Evolutionary conservation across 35 echinoderm and acorn worm species (phyloP).

Genomic region (Holothuria glaberrima): DNA sequence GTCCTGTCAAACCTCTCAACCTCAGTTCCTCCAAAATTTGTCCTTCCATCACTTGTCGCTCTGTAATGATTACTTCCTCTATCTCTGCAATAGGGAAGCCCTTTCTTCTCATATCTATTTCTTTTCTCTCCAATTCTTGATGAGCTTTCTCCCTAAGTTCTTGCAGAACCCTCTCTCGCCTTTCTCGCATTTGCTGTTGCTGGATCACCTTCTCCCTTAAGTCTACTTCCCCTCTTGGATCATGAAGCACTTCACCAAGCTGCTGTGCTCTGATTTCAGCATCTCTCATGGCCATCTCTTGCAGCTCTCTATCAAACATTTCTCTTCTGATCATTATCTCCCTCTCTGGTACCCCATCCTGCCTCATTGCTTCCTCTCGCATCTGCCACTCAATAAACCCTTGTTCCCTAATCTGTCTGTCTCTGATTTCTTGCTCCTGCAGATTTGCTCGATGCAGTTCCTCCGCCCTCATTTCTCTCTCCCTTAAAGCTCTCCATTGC

Average conservation of each 20-base stretch:
- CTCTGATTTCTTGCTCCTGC: constrained; percentile 13
- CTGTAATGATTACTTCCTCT: background rate
- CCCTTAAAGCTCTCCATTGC: background rate
- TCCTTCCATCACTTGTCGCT: background rate
- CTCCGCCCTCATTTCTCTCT: constrained; percentile 9
- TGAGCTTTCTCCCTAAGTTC: constrained; percentile 13
- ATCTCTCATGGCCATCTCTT: constrained; percentile 34
- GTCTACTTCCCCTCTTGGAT: constrained; percentile 23
- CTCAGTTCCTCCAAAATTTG: constrained; percentile 40
- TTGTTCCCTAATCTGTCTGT: constrained; percentile 14
- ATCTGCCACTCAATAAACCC: constrained; percentile 26
- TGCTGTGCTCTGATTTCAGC: constrained; percentile 20
- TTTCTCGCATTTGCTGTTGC: constrained; percentile 19
- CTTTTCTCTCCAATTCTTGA: constrained; percentile 22
- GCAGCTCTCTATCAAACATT: constrained; percentile 28
- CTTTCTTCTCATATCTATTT: constrained; percentile 15
- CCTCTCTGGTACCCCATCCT: constrained; percentile 1
- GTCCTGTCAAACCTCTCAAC: background rate
- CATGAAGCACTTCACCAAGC: constrained; percentile 17
- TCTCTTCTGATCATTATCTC: constrained; percentile 7
- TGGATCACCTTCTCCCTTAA: constrained; percentile 25
- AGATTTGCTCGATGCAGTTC: constrained; percentile 13
- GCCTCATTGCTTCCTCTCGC: constrained; percentile 17
- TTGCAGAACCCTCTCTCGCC: background rate
- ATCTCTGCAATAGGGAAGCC: background rate